These are phyloP conservation scores for Himalopsyche kuldschensis DNA, from an alignment of 2,888 invertebrate species.

Conservation along the genomic window DNA sequence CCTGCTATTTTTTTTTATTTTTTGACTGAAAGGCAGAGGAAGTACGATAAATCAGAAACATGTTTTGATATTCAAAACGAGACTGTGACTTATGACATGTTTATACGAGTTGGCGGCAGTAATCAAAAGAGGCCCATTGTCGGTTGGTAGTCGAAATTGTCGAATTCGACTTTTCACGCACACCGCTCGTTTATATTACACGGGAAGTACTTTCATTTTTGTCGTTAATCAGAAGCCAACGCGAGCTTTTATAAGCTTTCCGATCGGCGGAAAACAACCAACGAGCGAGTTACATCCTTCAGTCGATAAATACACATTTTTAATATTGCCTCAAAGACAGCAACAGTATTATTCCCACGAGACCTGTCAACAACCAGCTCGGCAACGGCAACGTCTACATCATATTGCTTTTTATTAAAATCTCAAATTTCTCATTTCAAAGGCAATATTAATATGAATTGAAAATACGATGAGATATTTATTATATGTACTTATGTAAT, in stretches of 20 bases:
- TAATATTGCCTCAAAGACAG: background rate
- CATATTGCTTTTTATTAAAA: background rate
- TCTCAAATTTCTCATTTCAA: background rate
- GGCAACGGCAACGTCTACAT: background rate
- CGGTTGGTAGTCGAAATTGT: constrained; percentile 14
- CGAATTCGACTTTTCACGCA: constrained; percentile 20
- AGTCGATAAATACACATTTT: background rate
- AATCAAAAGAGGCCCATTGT: constrained; percentile 30
- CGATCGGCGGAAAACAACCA: background rate
- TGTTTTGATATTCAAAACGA: constrained; percentile 37
- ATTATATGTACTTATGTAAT: background rate
- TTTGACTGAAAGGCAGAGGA: constrained; percentile 30
- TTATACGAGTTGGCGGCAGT: constrained; percentile 32
- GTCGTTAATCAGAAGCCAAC: background rate
- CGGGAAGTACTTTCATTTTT: background rate
- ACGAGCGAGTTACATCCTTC: background rate
- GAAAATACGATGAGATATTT: background rate
- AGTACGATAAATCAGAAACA: constrained; percentile 36
- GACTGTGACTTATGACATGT: constrained; percentile 38
- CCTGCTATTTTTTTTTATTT: constrained; percentile 21
- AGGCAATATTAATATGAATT: background rate
- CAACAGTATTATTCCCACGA: background rate
- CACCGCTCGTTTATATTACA: background rate
- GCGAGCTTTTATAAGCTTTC: background rate
- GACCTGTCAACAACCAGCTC: background rate